phyloP scores from a whole-genome alignment of 2,888 invertebrate genomes.

The Theretra japonica region DNA sequence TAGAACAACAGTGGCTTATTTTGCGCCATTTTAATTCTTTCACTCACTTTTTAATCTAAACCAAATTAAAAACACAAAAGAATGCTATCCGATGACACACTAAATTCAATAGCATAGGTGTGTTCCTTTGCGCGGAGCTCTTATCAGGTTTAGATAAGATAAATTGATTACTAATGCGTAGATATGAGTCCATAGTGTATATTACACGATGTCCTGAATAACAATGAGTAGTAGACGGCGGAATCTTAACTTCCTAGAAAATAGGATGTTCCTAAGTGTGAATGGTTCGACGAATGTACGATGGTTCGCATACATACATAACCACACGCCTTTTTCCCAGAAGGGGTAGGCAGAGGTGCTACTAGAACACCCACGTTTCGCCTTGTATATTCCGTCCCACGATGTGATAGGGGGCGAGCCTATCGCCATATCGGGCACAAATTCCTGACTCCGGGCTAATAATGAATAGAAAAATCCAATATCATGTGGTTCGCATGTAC shows the following conservation, averaged over 20 bases:
- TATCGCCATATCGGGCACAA: too few species aligned
- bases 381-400: too few species aligned
- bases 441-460: too few species aligned
- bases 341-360: too few species aligned
- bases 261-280: not conserved
- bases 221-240: conserved; percentile 31
- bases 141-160: conserved; percentile 78
- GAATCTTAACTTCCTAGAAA: not conserved
- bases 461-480: too few species aligned
- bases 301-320: too few species aligned
- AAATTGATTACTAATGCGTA: conserved; percentile 62
- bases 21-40: conserved; percentile 69
- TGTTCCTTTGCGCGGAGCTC: conserved; percentile 53
- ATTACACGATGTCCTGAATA: conserved; percentile 32
- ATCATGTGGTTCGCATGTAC: too few species aligned
- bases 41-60: conserved; percentile 43
- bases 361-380: too few species aligned
- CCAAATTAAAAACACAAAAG: conserved; percentile 45
- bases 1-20: conserved; percentile 76
- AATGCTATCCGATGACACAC: conserved; percentile 53
- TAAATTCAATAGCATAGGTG: conserved; percentile 60
- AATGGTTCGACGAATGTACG: too few species aligned
- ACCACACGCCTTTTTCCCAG: too few species aligned
- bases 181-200: conserved; percentile 28
- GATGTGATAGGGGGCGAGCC: too few species aligned